Evolutionary conservation across 1,140 invertebrate species (phyloP).

Genomic region (Drosophila insularis): DNA sequence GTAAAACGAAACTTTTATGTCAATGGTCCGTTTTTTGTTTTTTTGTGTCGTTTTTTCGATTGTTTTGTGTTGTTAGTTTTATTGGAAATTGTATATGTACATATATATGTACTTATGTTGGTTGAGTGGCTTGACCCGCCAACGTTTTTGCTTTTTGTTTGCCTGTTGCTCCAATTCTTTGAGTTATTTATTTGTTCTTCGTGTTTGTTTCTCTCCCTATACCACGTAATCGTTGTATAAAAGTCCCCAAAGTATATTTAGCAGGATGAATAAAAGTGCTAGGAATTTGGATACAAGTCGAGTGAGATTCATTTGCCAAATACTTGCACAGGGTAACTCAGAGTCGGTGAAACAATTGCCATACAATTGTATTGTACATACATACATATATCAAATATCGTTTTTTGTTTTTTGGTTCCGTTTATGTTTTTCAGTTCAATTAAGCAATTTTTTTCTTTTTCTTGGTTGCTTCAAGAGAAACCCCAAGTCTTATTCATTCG

Average conservation of each 20-base stretch:
- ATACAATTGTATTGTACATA: too few species aligned
- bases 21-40: constrained; percentile 58
- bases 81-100: constrained; percentile 29
- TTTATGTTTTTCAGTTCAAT: constrained; percentile 39
- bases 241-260: too few species aligned
- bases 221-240: not conserved
- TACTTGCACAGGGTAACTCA: not conserved
- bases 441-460: constrained; percentile 31
- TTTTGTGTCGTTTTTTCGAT: constrained; percentile 38
- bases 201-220: not conserved
- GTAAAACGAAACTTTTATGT: constrained; percentile 69
- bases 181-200: constrained; percentile 27
- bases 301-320: too few species aligned
- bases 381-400: constrained; percentile 61
- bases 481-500: constrained; percentile 6
- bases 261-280: too few species aligned
- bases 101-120: not conserved
- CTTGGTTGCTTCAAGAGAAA: constrained; percentile 16
- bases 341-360: not conserved
- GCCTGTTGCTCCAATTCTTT: constrained; percentile 44
- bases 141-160: constrained; percentile 5
- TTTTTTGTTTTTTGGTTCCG: constrained; percentile 27
- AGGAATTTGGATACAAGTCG: too few species aligned
- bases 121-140: constrained; percentile 40
- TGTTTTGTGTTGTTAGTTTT: constrained; percentile 51